Conservation (phyloP, 1,140 invertebrate genomes). For the Caenorhabditis tropicalis region DNA sequence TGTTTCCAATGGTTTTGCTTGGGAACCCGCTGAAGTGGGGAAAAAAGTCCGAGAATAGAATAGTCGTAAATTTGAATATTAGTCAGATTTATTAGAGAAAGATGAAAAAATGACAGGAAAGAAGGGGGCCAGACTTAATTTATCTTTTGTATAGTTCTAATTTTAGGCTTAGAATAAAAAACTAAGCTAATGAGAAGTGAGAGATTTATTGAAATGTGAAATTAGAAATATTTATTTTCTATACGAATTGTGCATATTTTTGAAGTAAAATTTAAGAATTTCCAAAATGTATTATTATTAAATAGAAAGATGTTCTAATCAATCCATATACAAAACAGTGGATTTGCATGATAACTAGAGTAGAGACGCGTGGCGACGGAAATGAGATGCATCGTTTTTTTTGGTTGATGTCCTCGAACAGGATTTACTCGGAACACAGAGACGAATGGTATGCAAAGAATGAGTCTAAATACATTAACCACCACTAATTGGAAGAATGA, state of each 20-base stretch:
- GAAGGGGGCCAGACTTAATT: too few relatives aligned
- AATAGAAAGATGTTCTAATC: too few relatives aligned
- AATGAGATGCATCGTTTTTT: slow-evolving; percentile 39
- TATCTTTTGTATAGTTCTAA: too few relatives aligned
- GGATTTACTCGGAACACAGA: slow-evolving; percentile 40
- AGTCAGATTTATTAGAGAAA: background rate
- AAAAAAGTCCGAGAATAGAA: background rate
- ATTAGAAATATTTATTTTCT: background rate
- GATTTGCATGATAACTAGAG: slow-evolving; percentile 6
- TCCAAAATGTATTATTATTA: too few relatives aligned
- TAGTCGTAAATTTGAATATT: background rate
- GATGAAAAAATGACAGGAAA: background rate
- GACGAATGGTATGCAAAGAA: slow-evolving; percentile 25
- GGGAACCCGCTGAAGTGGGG: background rate
- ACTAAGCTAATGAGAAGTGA: too few relatives aligned
- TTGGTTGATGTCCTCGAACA: slow-evolving; percentile 21
- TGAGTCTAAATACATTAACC: slow-evolving; percentile 45
- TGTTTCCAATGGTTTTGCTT: background rate
- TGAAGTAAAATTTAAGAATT: too few relatives aligned
- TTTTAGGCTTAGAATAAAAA: too few relatives aligned
- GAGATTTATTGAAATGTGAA: too few relatives aligned
- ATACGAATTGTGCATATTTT: too few relatives aligned
- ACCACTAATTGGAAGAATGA: slow-evolving; percentile 31
- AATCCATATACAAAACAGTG: too few relatives aligned
- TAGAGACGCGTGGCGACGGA: background rate